Evolutionary conservation across 2,113 vertebrate genomes (phyloP), one percentile per base, ranked within the genome.

Genomic region (Pyrgilauda ruficollis): DNA sequence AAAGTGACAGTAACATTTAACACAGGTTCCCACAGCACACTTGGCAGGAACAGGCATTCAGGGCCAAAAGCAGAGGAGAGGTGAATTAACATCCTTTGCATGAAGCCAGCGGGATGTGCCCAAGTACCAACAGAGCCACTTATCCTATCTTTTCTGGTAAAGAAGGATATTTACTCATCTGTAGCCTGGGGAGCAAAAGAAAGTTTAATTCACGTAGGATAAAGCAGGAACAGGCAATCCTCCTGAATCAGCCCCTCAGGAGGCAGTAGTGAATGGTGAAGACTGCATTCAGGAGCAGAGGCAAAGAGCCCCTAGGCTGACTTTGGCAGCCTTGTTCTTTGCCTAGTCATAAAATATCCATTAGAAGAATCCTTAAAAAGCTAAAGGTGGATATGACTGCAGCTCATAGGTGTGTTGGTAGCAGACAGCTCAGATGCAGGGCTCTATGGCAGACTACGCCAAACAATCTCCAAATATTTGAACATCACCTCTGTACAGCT

Each of bases 1-100:
- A 90, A 95, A 90, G 93, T 90, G 96, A 94, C 94, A 84, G 86
- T 68, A 96, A 94, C 86, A 92, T 96, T 94, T 95, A 95, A 88
- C 96, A 95, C 87, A 64, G n/a, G 0, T 92, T 96, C 80, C 93
- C 76, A 94, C 64, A 88, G 88, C 84, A 88, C 73, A 62, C 72
- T 94, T 93, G 73, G 76, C 94, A 96, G 88, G 73, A 93, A 52
- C 61, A 92, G 83, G 41, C 47, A 61, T 80, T 84, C 61, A 39
- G 56, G 92, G 56, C 88, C 90, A 90, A 95, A 95, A 92, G 5
- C 55, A 95, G 76, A 90, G 73, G 31, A 74, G 90, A 88, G 64
- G 73, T 81, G 86, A 81, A 77, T 90, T 78, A 89, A 69, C 22
- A 70, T 84, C 56, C 37, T 64, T 90, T 77, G 12, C 73, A 37